Conservation (phyloP, 1,140 invertebrate genomes). For the Cydia fagiglandana region DNA sequence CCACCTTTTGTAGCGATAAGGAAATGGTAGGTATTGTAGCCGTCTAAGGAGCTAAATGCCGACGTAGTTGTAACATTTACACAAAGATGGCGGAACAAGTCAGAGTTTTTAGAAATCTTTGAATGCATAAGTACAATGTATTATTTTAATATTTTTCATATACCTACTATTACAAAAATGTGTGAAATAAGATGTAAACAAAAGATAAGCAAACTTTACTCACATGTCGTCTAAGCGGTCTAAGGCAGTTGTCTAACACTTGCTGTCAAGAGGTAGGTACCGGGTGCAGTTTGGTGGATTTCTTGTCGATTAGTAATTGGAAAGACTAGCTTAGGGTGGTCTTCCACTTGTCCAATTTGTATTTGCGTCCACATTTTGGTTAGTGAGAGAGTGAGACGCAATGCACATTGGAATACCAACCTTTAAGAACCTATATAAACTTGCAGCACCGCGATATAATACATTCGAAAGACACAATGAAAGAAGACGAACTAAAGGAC, state of each 20-base stretch:
- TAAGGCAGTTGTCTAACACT: neutral
- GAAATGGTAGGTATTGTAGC: neutral
- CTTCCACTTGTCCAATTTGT: too few relatives aligned
- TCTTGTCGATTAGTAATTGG: neutral
- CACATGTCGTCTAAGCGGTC: neutral
- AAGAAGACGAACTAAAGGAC: too few relatives aligned
- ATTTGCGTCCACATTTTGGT: too few relatives aligned
- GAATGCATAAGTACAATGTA: too few relatives aligned
- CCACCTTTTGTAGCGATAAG: constrained; percentile 23
- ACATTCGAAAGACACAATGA: too few relatives aligned
- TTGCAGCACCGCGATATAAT: too few relatives aligned
- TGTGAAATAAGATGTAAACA: neutral
- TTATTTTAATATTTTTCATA: neutral
- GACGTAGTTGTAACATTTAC: neutral
- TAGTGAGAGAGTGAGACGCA: too few relatives aligned
- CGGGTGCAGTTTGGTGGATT: too few relatives aligned
- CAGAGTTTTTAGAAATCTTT: too few relatives aligned
- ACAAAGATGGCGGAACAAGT: constrained; percentile 5
- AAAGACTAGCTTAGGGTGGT: neutral
- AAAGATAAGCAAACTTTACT: neutral
- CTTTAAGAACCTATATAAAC: too few relatives aligned
- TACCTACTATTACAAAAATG: neutral
- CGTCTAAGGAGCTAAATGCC: neutral
- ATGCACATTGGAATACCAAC: too few relatives aligned
- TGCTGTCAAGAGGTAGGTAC: neutral